These are phyloP conservation scores for Wiebesia pumilae DNA, from an alignment of 1,140 invertebrate species.

Conservation along the genomic window DNA sequence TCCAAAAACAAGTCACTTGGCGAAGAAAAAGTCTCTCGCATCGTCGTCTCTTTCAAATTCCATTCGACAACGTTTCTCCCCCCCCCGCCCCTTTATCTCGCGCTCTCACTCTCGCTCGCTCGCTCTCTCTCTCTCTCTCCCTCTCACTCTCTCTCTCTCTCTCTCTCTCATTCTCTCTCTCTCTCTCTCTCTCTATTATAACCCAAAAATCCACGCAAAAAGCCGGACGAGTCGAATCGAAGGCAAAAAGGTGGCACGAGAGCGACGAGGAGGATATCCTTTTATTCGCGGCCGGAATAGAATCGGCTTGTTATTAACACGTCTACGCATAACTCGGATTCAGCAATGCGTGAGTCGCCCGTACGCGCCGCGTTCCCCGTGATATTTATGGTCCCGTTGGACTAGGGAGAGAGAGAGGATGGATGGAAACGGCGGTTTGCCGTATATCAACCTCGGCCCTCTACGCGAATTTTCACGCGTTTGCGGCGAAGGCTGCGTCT, in stretches of 20 bases:
- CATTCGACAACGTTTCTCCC: background rate
- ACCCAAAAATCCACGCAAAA: slow-evolving; percentile 25
- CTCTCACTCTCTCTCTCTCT: background rate
- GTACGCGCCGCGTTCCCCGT: background rate
- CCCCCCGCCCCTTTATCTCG: background rate
- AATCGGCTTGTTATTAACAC: slow-evolving; percentile 73
- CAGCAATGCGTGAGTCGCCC: slow-evolving; percentile 67
- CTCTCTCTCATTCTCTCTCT: background rate
- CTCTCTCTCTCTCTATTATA: slow-evolving; percentile 33
- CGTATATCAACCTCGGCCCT: slow-evolving; percentile 16
- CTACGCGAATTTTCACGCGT: slow-evolving; percentile 42
- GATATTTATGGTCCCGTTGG: slow-evolving; percentile 39
- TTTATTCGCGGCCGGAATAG: slow-evolving; percentile 60
- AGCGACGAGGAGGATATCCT: background rate
- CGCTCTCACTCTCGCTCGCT: background rate
- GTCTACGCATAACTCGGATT: slow-evolving; percentile 71
- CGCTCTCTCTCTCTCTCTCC: background rate
- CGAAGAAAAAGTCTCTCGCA: slow-evolving; percentile 8
- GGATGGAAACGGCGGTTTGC: background rate
- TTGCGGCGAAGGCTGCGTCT: background rate
- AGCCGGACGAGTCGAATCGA: background rate
- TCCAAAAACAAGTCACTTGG: slow-evolving; percentile 11
- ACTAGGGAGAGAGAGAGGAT: background rate
- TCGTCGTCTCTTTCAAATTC: slow-evolving; percentile 31
- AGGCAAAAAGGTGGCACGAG: background rate